phyloP scores from a whole-genome alignment of 2,888 invertebrate genomes.

The Caradrina kadenii region DNA sequence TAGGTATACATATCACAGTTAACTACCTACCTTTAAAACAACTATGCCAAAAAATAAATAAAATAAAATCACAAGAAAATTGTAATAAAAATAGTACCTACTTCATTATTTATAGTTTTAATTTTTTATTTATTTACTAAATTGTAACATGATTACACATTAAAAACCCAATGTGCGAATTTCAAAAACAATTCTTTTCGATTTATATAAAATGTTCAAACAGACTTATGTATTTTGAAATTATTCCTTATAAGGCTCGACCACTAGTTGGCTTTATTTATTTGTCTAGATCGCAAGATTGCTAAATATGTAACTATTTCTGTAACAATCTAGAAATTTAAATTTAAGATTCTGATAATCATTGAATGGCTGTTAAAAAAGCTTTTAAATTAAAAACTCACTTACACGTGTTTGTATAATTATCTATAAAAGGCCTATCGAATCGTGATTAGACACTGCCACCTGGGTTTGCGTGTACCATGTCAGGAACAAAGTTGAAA shows the following conservation, averaged over 20 bases:
- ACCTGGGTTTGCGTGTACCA: too few relatives aligned
- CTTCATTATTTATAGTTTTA: background rate
- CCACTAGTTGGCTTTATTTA: background rate
- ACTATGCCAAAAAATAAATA: constrained; percentile 10
- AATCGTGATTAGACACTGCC: too few relatives aligned
- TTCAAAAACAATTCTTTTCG: rapidly evolving
- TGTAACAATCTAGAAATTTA: constrained; percentile 33
- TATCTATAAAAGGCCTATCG: too few relatives aligned
- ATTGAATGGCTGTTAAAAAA: background rate
- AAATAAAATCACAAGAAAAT: background rate
- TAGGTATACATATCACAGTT: constrained; percentile 65
- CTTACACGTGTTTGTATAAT: too few relatives aligned
- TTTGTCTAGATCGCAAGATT: constrained; percentile 25
- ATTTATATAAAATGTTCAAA: background rate
- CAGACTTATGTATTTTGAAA: background rate
- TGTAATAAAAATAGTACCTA: background rate
- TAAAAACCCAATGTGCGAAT: background rate
- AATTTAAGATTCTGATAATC: constrained; percentile 8
- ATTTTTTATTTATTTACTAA: background rate
- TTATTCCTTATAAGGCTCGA: constrained; percentile 1
- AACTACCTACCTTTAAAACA: constrained; percentile 60
- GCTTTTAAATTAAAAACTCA: too few relatives aligned
- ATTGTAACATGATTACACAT: too few relatives aligned
- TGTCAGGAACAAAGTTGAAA: too few relatives aligned
- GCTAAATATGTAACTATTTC: constrained; percentile 34